Percentiles rank a stretch among this genome's conserved stretches.
Conservation (phyloP, 2,888 invertebrate genomes). For the Microctonus aethiopoides region DNA sequence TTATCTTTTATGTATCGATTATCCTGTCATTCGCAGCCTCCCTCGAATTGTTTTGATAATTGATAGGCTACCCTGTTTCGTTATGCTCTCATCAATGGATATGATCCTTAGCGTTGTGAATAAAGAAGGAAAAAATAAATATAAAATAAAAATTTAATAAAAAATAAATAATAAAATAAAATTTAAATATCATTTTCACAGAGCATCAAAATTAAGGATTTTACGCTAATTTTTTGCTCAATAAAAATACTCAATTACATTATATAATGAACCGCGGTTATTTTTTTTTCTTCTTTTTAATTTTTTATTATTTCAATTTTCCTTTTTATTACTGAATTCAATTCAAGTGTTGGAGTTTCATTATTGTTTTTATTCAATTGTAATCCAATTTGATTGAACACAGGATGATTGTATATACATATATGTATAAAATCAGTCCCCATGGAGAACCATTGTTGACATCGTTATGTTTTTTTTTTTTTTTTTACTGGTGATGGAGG, state of each 20-base stretch:
- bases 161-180: slow-evolving; percentile 7
- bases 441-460: slow-evolving; percentile 12
- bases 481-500: slow-evolving; percentile 8
- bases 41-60: slow-evolving; percentile 57
- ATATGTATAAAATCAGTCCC: background rate
- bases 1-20: slow-evolving; percentile 21
- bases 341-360: background rate
- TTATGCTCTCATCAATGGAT: slow-evolving; percentile 58
- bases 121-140: slow-evolving; percentile 32
- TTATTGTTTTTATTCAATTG: background rate
- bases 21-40: slow-evolving; percentile 39
- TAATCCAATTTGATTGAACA: background rate
- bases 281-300: background rate
- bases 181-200: background rate
- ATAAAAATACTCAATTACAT: background rate
- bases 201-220: background rate
- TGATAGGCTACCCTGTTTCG: slow-evolving; percentile 67
- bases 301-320: background rate
- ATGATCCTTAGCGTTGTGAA: slow-evolving; percentile 48
- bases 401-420: background rate
- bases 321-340: background rate
- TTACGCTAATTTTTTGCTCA: slow-evolving; percentile 3
- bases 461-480: background rate
- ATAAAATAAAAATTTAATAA: slow-evolving; percentile 18
- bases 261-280: background rate